phyloP scores from a whole-genome alignment of 2,113 vertebrate species.

The Delphinus delphis region DNA sequence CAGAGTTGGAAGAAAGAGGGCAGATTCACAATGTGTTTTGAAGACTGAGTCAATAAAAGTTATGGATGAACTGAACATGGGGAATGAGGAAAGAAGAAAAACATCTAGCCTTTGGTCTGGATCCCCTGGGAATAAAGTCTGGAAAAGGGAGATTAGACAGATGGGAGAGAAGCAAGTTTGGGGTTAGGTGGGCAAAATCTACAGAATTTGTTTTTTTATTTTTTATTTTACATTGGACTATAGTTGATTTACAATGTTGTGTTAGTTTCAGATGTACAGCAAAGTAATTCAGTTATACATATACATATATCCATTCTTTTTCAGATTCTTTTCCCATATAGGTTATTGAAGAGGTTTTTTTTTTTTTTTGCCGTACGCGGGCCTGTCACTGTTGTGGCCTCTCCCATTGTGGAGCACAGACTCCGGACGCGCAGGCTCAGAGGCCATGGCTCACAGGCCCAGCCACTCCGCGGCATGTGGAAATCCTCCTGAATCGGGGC shows the following conservation, averaged over 20 bases:
- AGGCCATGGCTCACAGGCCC: accelerated
- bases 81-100: background rate
- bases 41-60: background rate
- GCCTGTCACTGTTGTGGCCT: too few relatives aligned
- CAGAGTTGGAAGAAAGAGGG: background rate
- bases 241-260: background rate
- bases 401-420: accelerated
- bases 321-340: background rate
- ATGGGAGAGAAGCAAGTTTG: background rate
- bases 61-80: background rate
- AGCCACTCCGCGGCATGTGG: too few relatives aligned
- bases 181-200: background rate
- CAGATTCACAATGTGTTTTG: background rate
- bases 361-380: too few relatives aligned
- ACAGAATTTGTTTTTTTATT: background rate
- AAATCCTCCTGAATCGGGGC: too few relatives aligned
- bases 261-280: too few relatives aligned
- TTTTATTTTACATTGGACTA: background rate
- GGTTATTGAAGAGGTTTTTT: background rate
- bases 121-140: background rate
- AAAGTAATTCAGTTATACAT: background rate
- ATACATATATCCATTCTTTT: too few relatives aligned
- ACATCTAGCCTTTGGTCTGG: background rate
- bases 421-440: too few relatives aligned
- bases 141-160: background rate